phyloP scores from a whole-genome alignment of 1,140 invertebrate genomes.

The Philaenus spumarius region DNA sequence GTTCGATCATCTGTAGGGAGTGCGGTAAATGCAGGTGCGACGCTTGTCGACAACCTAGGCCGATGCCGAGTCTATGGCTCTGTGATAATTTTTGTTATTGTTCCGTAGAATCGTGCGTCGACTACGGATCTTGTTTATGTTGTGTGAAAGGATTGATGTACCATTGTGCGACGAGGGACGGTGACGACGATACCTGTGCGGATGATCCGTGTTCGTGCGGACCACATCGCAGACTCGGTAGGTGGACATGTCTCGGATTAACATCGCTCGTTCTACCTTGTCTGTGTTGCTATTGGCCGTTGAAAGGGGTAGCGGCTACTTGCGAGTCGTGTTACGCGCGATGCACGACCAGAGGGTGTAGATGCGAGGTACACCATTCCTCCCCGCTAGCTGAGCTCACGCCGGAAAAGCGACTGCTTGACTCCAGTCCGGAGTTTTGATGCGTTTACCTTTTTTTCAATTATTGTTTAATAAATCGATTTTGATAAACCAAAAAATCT shows the following conservation, averaged over 20 bases:
- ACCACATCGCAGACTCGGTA: slow-evolving; percentile 55
- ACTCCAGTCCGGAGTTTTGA: slow-evolving; percentile 7
- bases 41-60: slow-evolving; percentile 73
- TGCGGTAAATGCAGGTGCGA: slow-evolving; percentile 83
- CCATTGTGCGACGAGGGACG: slow-evolving; percentile 74
- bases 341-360: slow-evolving; percentile 62
- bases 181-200: slow-evolving; percentile 34
- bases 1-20: slow-evolving; percentile 71
- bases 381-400: not conserved
- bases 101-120: slow-evolving; percentile 76
- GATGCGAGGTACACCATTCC: slow-evolving; percentile 36
- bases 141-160: slow-evolving; percentile 90
- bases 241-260: slow-evolving; percentile 79
- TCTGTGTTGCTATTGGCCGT: slow-evolving; percentile 86
- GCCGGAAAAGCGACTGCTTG: slow-evolving; percentile 8
- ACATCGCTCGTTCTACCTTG: slow-evolving; percentile 78
- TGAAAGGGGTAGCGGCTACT: slow-evolving; percentile 67
- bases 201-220: slow-evolving; percentile 83
- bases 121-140: slow-evolving; percentile 86
- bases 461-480: not conserved
- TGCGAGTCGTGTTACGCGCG: slow-evolving; percentile 76
- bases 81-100: slow-evolving; percentile 80
- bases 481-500: slow-evolving; percentile 4
- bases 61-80: slow-evolving; percentile 79
- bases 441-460: not conserved